phyloP scores from a whole-genome alignment of 2,888 invertebrate species.

The Uropetala carovei region DNA sequence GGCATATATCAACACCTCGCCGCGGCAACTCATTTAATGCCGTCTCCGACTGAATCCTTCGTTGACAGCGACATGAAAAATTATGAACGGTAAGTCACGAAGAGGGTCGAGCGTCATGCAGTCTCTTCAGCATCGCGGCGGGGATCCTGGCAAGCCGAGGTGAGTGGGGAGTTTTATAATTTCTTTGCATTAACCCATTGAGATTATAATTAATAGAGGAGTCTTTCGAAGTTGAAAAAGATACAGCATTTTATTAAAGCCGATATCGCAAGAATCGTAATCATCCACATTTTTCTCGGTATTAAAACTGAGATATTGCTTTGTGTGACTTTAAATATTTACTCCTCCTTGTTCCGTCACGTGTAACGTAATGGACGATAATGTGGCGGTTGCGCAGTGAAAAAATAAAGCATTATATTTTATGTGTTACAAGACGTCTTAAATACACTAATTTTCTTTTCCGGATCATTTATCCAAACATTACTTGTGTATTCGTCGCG shows the following conservation, averaged over 20 bases:
- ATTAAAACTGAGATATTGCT: too few relatives aligned
- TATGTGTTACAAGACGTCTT: too few relatives aligned
- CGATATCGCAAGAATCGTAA: neutral
- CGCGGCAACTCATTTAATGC: neutral
- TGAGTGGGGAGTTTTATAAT: neutral
- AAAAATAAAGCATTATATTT: too few relatives aligned
- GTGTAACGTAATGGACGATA: too few relatives aligned
- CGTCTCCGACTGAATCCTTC: neutral
- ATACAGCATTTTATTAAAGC: neutral
- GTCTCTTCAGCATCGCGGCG: neutral
- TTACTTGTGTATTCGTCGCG: neutral
- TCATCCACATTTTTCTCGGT: too few relatives aligned
- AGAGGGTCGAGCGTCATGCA: neutral
- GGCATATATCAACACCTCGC: neutral
- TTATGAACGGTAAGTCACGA: constrained; percentile 3
- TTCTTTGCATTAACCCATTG: constrained; percentile 12
- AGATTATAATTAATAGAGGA: neutral
- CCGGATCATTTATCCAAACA: neutral
- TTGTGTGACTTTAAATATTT: too few relatives aligned
- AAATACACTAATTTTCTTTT: too few relatives aligned
- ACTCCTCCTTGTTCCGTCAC: too few relatives aligned
- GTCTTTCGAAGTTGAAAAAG: neutral
- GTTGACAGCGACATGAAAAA: neutral
- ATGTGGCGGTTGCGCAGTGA: too few relatives aligned
- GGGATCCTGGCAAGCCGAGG: neutral